These are phyloP conservation scores for Julus scanicus DNA, from an alignment of 2,888 invertebrate genomes.

Conservation along the genomic window DNA sequence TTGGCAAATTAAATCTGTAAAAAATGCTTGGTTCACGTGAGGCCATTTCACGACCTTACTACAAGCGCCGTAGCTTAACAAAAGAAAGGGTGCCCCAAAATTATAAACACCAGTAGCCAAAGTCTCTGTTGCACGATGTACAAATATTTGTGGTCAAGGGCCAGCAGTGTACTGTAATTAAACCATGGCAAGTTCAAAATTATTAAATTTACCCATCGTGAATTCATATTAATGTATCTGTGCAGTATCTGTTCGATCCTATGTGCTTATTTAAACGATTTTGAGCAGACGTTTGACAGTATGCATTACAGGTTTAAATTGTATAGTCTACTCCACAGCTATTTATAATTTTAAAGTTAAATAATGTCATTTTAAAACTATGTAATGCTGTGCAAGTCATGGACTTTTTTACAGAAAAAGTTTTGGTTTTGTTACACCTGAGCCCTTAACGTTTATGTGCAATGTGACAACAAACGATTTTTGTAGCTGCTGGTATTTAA, in stretches of 20 bases:
- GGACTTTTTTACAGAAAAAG: no score
- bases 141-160: neutral
- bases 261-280: neutral
- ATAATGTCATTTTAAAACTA: no score
- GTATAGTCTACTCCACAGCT: no score
- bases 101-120: neutral
- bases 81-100: constrained; percentile 11
- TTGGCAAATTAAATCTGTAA: no score
- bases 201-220: neutral
- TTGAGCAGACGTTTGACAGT: no score
- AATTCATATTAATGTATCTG: neutral
- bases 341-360: no score
- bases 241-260: neutral
- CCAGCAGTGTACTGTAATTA: neutral
- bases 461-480: no score
- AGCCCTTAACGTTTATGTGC: no score
- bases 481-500: no score
- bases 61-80: neutral
- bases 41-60: neutral
- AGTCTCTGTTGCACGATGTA: neutral
- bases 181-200: neutral
- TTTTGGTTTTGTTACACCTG: no score
- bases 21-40: neutral
- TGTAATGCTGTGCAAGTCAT: no score
- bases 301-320: no score